A percentile compares a stretch with the other conserved stretches of the same genome.
phyloP scores from a whole-genome alignment of 1,140 invertebrate species.

The Arctopsyche grandis region DNA sequence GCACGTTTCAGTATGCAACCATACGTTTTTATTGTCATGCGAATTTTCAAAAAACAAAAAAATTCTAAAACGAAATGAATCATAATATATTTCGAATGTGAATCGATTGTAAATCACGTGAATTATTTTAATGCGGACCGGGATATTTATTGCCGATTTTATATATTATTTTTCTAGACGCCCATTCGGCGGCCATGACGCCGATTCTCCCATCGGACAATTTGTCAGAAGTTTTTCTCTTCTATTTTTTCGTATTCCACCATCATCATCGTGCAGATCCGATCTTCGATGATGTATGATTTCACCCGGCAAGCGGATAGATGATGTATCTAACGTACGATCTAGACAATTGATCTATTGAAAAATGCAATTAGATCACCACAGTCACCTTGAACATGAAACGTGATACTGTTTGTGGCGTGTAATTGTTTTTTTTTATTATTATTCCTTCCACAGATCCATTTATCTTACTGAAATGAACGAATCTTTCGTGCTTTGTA shows the following conservation, averaged over 20 bases:
- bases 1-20: too few relatives aligned
- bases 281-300: conserved; percentile 34
- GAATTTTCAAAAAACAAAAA: neutral
- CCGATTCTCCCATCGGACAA: conserved; percentile 1
- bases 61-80: neutral
- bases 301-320: neutral
- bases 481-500: conserved; percentile 21
- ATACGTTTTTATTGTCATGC: neutral
- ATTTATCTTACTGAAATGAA: conserved; percentile 8
- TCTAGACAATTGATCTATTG: conserved; percentile 34
- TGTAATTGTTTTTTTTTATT: conserved; percentile 26
- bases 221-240: conserved; percentile 16
- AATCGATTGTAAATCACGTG: conserved; percentile 23
- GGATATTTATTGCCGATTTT: conserved; percentile 8
- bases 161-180: conserved; percentile 3
- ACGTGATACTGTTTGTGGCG: conserved; percentile 34
- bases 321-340: conserved; percentile 11
- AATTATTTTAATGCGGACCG: conserved; percentile 12
- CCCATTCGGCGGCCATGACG: conserved; percentile 17
- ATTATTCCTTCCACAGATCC: conserved; percentile 8
- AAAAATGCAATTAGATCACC: conserved; percentile 41
- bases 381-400: conserved; percentile 33
- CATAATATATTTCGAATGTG: conserved; percentile 6
- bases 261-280: neutral
- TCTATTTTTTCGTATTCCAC: neutral